Conservation (phyloP, 2,888 invertebrate species). For the Synergus gifuensis region DNA sequence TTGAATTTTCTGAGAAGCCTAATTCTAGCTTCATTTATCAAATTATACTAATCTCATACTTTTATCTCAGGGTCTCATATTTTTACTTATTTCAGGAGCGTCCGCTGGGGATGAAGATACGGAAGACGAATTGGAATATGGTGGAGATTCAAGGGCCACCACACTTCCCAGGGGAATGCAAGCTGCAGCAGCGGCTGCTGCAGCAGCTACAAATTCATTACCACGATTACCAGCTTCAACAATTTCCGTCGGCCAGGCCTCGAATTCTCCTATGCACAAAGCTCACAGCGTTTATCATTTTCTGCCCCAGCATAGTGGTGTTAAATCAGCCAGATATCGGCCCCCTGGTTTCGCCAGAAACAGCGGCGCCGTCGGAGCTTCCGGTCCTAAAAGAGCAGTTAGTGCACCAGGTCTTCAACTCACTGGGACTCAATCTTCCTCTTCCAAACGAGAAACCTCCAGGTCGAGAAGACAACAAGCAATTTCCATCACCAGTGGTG, state of each 20-base stretch:
- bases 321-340: slow-evolving; percentile 92
- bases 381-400: slow-evolving; percentile 85
- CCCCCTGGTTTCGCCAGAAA: slow-evolving; percentile 88
- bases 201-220: slow-evolving; percentile 85
- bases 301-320: slow-evolving; percentile 80
- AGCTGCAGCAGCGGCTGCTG: slow-evolving; percentile 75
- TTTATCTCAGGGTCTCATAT: not conserved
- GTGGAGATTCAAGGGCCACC: slow-evolving; percentile 79
- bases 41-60: not conserved
- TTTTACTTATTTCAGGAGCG: slow-evolving; percentile 77
- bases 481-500: slow-evolving; percentile 76
- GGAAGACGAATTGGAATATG: slow-evolving; percentile 72
- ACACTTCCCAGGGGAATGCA: slow-evolving; percentile 84
- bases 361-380: slow-evolving; percentile 68
- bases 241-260: slow-evolving; percentile 62
- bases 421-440: slow-evolving; percentile 72
- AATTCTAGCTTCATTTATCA: not conserved
- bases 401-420: slow-evolving; percentile 88
- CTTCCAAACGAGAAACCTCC: slow-evolving; percentile 77
- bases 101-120: slow-evolving; percentile 76
- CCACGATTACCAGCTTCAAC: slow-evolving; percentile 85
- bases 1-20: not conserved
- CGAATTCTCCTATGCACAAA: slow-evolving; percentile 80
- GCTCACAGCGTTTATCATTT: slow-evolving; percentile 83
- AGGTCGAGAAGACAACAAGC: slow-evolving; percentile 81